Conservation (phyloP, 1,140 invertebrate genomes). For the Gryon sp. region DNA sequence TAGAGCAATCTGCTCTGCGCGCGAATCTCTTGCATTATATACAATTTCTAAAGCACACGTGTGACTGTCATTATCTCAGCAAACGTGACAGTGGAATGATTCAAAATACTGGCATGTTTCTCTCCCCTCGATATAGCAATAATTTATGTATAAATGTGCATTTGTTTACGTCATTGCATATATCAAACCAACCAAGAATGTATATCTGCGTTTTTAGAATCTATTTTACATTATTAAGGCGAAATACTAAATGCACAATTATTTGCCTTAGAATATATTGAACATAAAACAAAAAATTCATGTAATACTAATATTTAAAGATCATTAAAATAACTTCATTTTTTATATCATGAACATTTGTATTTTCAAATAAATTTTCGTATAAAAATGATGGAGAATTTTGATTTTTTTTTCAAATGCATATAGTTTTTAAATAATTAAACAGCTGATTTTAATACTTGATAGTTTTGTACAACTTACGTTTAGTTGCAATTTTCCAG, state of each 20-base stretch:
- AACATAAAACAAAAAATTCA: no score
- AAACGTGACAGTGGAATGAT: conserved; percentile 55
- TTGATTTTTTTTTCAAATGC: no score
- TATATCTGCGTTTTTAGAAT: no score
- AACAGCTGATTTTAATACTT: conserved; percentile 8
- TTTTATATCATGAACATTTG: no score
- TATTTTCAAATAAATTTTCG: no score
- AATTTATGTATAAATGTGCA: conserved; percentile 38
- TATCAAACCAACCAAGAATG: neutral
- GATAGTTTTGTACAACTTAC: conserved; percentile 3
- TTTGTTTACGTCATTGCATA: conserved; percentile 19
- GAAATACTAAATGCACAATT: no score
- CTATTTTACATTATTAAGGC: no score
- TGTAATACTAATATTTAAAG: no score
- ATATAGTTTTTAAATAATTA: no score
- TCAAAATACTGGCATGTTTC: conserved; percentile 9
- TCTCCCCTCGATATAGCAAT: conserved; percentile 37
- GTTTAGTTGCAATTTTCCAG: conserved; percentile 19
- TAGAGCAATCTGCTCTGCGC: conserved; percentile 40
- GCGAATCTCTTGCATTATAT: conserved; percentile 46
- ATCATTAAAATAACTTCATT: no score
- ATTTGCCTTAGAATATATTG: no score
- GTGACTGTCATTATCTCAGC: conserved; percentile 68
- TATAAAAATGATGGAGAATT: no score
- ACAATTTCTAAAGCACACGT: conserved; percentile 60